Evolutionary conservation across 2,113 vertebrate genomes (phyloP).

Genomic region (Hippotragus niger): DNA sequence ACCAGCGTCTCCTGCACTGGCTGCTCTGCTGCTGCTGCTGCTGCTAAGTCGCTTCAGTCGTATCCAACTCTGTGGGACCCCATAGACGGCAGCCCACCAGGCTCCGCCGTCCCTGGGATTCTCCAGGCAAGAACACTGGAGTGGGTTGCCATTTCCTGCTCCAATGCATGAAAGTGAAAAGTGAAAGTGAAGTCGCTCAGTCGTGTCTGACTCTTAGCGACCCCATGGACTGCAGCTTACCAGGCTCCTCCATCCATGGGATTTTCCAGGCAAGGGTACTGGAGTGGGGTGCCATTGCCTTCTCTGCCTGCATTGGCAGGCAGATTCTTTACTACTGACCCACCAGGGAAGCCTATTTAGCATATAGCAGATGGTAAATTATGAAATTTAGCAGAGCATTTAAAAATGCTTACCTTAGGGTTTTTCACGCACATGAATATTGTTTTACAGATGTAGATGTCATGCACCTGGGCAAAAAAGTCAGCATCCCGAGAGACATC

Average conservation of each 20-base stretch:
- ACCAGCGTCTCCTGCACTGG: background rate
- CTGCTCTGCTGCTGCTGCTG: background rate
- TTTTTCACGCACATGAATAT: background rate
- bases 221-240: no score
- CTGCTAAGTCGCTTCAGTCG: no score
- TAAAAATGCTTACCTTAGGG: background rate
- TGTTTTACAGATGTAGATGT: slow-evolving; percentile 81
- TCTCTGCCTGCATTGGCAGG: background rate
- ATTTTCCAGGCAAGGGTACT: no score
- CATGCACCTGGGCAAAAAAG: slow-evolving; percentile 93
- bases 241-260: no score
- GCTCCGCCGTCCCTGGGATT: no score
- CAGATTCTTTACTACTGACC: background rate
- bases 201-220: accelerated
- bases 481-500: slow-evolving; percentile 93
- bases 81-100: no score
- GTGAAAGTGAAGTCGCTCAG: no score
- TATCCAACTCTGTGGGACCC: no score
- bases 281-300: no score
- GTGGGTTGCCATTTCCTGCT: no score
- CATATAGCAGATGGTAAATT: background rate
- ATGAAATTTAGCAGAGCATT: background rate
- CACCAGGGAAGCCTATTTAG: background rate
- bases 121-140: no score
- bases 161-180: no score